A percentile compares a stretch with the other conserved stretches of the same genome.
phyloP scores from a whole-genome alignment of 2,113 vertebrate genomes.

The Andinoacara biseriatus region DNA sequence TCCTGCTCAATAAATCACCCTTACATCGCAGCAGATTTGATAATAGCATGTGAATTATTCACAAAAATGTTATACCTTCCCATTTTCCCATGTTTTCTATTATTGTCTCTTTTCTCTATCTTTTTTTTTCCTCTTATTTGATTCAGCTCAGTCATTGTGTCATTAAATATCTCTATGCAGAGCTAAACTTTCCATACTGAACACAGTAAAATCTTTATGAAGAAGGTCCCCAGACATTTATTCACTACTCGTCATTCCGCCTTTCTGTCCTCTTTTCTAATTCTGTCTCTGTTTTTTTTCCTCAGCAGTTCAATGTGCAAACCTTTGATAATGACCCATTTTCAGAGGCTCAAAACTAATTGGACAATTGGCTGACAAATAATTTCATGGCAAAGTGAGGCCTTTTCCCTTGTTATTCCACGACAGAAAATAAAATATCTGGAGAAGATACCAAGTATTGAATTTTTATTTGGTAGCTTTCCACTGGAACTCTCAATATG shows the following conservation, averaged over 20 bases:
- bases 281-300: neutral
- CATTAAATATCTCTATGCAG: neutral
- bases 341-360: neutral
- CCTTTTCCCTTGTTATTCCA: too few relatives aligned
- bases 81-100: neutral
- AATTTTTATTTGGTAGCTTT: too few relatives aligned
- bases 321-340: neutral
- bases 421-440: too few relatives aligned
- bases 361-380: too few relatives aligned
- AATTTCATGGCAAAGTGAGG: too few relatives aligned
- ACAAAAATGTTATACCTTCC: neutral
- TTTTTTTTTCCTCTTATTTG: neutral
- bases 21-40: neutral
- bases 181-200: constrained; percentile 11
- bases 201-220: neutral
- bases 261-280: neutral
- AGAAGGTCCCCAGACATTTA: constrained; percentile 4
- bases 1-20: constrained; percentile 4
- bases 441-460: too few relatives aligned
- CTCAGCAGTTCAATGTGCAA: neutral
- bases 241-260: neutral
- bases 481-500: too few relatives aligned
- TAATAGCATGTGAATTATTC: neutral
- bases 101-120: neutral
- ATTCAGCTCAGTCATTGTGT: neutral